phyloP scores from a whole-genome alignment of 2,113 vertebrate species.

The Cairina moschata region DNA sequence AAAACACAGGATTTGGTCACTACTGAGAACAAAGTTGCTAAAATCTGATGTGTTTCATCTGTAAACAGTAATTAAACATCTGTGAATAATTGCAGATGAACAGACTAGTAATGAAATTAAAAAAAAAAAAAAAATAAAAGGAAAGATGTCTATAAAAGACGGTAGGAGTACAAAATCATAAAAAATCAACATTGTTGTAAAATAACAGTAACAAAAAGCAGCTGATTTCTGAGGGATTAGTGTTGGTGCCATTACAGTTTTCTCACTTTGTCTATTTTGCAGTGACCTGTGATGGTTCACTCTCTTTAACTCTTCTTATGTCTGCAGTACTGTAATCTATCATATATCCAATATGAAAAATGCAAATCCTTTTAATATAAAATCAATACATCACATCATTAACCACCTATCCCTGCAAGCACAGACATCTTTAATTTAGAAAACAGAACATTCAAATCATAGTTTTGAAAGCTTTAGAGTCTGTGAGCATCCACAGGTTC shows the following conservation, averaged over 20 bases:
- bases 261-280: neutral
- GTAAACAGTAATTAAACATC: slow-evolving; percentile 16
- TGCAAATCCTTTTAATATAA: slow-evolving; percentile 5
- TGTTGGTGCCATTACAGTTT: neutral
- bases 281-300: neutral
- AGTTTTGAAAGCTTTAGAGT: neutral
- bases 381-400: neutral
- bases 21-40: neutral
- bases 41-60: neutral
- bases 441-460: neutral
- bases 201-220: neutral
- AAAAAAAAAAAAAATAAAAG: neutral
- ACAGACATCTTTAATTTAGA: neutral
- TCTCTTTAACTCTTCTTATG: neutral
- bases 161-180: neutral
- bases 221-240: neutral
- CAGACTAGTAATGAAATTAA: neutral
- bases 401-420: neutral
- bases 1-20: neutral
- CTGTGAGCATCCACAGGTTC: neutral
- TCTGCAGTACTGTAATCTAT: neutral
- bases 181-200: neutral
- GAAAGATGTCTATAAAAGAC: neutral
- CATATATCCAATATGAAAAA: neutral
- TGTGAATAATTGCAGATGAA: neutral